Base-by-base conservation (phyloP, 2,797 vertebrate genomes). In the Catharus ustulatus region DNA sequence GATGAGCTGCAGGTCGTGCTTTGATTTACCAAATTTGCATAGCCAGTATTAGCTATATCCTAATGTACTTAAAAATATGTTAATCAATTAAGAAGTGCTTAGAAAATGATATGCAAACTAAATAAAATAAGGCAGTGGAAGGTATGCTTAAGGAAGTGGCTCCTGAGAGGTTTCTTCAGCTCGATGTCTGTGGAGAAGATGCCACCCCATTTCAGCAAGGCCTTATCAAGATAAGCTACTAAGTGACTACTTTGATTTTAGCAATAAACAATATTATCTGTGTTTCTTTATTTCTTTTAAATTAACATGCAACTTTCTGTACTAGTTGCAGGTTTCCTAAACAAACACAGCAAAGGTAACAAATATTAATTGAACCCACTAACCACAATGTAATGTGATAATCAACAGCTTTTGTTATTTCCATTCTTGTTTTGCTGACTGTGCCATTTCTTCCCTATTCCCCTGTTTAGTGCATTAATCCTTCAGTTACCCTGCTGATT, bases 191-290 rank as follows among this genome's bases (percentile, higher is more conserved):
- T 85, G 79, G 69, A 52, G 55, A 73, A 86, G 66, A 54, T 82
- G 59, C 85, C 80, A 81, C 52, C 63, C 42, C 55, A 67, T 58
- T 94, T 90, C 52, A 66, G 32, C 34, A 57, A 78, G 77, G 58
- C 36, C 22, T 81, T 71, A 95, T 88, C 90, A 88, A 82, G 85
- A 94, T 84, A 75, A 84, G 55, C 6, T 46, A 74, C 49, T 54
- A 55, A 93, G 54, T 77, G 67, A 75, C 69, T 89, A 59, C 94
- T 96, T 96, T 96, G 90, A 96, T 93, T 95, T 93, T 59, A 73
- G 59, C 67, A 84, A 57, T 59, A 88, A 93, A 88, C 76, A 89
- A 81, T 95, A 69, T 18, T 89, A 96, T 95, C 94, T 94, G 17
- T 73, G 32, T 59, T 76, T 73, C 91, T 84, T 82, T 51, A 84